Percentiles rank a stretch among this genome's conserved stretches.
These are phyloP conservation scores for Cathartes aura DNA, from an alignment of 2,113 vertebrate genomes.

Conservation along the genomic window DNA sequence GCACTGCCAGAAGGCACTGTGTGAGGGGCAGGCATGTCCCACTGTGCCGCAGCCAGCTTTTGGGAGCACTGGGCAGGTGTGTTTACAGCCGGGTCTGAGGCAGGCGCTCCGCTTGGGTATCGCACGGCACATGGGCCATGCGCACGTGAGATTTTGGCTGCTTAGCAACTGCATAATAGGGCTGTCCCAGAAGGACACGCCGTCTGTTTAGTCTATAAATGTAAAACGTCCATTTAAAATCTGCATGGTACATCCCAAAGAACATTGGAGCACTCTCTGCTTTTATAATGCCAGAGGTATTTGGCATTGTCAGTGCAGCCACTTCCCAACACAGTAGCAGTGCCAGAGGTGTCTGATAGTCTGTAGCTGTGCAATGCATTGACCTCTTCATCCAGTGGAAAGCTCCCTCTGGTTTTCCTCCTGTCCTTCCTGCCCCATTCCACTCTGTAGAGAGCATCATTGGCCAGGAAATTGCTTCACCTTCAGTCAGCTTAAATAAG, in stretches of 20 bases:
- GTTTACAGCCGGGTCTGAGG: background rate
- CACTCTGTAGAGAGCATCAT: background rate
- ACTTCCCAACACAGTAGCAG: background rate
- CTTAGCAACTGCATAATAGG: slow-evolving; percentile 5
- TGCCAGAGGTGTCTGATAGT: background rate
- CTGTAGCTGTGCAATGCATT: background rate
- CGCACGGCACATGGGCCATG: rapidly evolving
- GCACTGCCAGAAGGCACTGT: background rate
- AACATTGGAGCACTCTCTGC: background rate
- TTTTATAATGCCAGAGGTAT: background rate
- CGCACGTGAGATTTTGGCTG: background rate
- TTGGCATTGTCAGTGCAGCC: background rate
- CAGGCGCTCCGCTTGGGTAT: background rate
- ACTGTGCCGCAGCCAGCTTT: background rate
- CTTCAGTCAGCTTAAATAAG: background rate
- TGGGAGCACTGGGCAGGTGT: background rate
- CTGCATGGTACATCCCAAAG: background rate
- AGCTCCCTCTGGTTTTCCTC: background rate
- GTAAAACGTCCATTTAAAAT: background rate
- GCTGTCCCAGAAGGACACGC: background rate
- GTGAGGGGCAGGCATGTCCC: background rate
- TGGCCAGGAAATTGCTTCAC: background rate
- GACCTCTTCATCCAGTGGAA: background rate
- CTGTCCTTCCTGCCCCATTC: background rate
- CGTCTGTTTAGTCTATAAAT: background rate